Evolutionary conservation across 1,140 invertebrate genomes (phyloP).

Genomic region (Mya arenaria): DNA sequence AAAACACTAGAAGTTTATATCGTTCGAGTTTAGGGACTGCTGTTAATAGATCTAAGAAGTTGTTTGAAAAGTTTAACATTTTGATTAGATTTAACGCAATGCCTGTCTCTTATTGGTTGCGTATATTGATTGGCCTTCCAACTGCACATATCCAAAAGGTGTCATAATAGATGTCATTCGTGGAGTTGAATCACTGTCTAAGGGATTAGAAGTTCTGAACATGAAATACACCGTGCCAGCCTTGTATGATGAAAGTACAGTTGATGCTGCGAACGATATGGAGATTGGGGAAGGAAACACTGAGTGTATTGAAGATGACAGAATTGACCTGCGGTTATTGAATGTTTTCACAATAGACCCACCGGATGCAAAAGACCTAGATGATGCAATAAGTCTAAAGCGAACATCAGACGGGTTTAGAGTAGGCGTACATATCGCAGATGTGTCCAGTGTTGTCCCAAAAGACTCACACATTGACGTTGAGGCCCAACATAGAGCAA

Average conservation of each 20-base stretch:
- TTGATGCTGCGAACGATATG: background rate
- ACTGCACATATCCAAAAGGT: conserved; percentile 35
- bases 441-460: conserved; percentile 74
- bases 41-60: too few species aligned
- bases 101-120: conserved; percentile 34
- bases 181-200: background rate
- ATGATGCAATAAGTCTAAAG: conserved; percentile 93
- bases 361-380: conserved; percentile 98
- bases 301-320: conserved; percentile 76
- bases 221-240: conserved; percentile 29
- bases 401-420: conserved; percentile 39
- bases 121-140: conserved; percentile 22
- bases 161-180: conserved; percentile 34
- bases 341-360: conserved; percentile 95
- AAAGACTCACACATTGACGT: conserved; percentile 68
- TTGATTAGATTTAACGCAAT: conserved; percentile 1
- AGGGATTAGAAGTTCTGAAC: conserved; percentile 31
- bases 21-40: too few species aligned
- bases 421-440: conserved; percentile 78
- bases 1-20: background rate
- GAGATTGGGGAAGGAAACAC: background rate
- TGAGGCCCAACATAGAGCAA: conserved; percentile 74
- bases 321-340: conserved; percentile 85
- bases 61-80: too few species aligned
- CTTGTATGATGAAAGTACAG: conserved; percentile 29